A percentile compares a stretch with the other conserved stretches of the same genome.
phyloP scores from a whole-genome alignment of 2,797 vertebrate species.

The Momotus momota region DNA sequence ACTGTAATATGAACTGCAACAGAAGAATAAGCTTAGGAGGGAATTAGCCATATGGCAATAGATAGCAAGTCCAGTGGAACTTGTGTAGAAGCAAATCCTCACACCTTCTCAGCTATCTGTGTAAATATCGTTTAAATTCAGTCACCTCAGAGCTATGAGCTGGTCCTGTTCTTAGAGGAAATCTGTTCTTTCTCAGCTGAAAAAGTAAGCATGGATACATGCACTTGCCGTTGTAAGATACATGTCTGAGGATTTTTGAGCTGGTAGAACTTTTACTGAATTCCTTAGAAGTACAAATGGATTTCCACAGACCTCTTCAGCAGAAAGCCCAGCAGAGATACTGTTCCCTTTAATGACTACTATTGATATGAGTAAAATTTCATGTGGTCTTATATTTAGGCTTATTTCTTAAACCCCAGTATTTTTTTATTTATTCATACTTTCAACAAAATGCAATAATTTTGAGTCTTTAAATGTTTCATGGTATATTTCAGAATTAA shows the following conservation, averaged over 20 bases:
- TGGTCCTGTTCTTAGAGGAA: neutral
- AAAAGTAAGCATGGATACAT: neutral
- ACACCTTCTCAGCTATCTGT: slow-evolving; percentile 39
- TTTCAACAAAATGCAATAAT: neutral
- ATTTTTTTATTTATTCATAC: neutral
- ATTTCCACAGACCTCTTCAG: neutral
- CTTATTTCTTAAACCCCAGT: neutral
- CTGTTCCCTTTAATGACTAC: neutral
- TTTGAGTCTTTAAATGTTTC: neutral
- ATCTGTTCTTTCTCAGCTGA: neutral
- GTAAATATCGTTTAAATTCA: neutral
- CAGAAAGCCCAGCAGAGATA: neutral
- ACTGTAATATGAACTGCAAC: slow-evolving; percentile 54
- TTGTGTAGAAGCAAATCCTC: slow-evolving; percentile 9
- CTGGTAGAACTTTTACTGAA: neutral
- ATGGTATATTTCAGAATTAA: neutral
- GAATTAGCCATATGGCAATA: slow-evolving; percentile 49
- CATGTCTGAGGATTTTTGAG: neutral
- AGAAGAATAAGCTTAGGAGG: slow-evolving; percentile 22
- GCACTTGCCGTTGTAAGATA: neutral
- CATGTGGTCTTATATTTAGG: neutral
- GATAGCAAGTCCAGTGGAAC: slow-evolving; percentile 22
- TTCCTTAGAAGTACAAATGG: neutral
- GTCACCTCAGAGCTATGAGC: neutral
- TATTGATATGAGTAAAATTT: neutral